Conservation (phyloP, 2,888 invertebrate genomes). For the Cantharis lateralis region DNA sequence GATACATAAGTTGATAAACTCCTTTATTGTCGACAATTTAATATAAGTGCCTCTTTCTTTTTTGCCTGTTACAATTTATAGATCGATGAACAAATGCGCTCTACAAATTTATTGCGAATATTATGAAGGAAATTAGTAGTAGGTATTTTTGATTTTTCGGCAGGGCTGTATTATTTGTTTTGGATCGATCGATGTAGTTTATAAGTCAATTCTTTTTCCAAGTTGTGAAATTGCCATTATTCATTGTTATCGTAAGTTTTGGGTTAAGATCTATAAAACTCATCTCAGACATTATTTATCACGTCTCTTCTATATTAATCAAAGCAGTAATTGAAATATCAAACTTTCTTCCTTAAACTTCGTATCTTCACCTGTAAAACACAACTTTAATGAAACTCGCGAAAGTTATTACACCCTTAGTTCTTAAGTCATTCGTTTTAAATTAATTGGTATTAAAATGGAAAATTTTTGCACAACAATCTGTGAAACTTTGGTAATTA, state of each 20-base stretch:
- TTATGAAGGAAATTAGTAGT: too few species aligned
- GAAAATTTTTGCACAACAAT: constrained; percentile 24
- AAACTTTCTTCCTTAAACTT: constrained; percentile 39
- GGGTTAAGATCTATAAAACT: constrained; percentile 20
- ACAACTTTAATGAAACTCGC: constrained; percentile 33
- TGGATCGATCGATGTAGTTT: constrained; percentile 1
- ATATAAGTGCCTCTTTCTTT: not conserved
- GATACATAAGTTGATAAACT: not conserved
- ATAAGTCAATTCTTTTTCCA: not conserved
- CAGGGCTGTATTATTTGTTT: constrained; percentile 21
- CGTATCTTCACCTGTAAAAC: constrained; percentile 33
- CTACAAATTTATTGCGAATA: too few species aligned
- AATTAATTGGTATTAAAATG: constrained; percentile 32
- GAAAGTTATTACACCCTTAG: constrained; percentile 33
- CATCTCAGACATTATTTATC: constrained; percentile 28
- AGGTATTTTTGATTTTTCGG: too few species aligned
- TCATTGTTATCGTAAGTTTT: constrained; percentile 15
- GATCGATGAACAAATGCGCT: not conserved
- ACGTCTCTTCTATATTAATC: constrained; percentile 29
- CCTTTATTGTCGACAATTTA: not conserved
- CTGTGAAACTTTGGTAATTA: constrained; percentile 5
- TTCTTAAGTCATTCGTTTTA: constrained; percentile 37
- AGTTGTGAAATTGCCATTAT: not conserved
- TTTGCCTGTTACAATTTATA: not conserved
- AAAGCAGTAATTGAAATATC: constrained; percentile 33